phyloP scores from a whole-genome alignment of 2,113 vertebrate genomes.

The Melanostigma gelatinosum region DNA sequence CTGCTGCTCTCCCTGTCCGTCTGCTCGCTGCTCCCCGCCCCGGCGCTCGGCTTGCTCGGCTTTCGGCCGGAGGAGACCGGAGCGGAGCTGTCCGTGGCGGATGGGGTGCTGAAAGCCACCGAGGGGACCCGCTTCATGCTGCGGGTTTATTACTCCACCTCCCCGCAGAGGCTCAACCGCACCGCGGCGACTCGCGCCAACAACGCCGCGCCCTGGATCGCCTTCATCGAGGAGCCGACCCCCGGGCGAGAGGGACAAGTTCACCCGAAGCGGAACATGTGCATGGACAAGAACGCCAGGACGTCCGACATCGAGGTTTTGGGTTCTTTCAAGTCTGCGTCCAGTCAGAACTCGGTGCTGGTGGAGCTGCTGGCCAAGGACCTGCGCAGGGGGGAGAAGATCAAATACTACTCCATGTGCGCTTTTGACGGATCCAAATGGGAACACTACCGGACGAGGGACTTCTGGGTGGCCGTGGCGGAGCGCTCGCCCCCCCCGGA shows the following conservation, averaged over 20 bases:
- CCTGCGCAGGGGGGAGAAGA: slow-evolving; percentile 87
- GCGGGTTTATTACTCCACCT: slow-evolving; percentile 86
- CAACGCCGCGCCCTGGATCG: slow-evolving; percentile 85
- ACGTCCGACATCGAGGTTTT: slow-evolving; percentile 92
- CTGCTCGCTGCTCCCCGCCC: slow-evolving; percentile 77
- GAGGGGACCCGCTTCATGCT: slow-evolving; percentile 92
- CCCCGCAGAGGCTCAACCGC: slow-evolving; percentile 80
- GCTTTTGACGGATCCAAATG: slow-evolving; percentile 91
- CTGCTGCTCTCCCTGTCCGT: slow-evolving; percentile 82
- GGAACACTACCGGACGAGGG: slow-evolving; percentile 89
- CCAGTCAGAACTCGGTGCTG: slow-evolving; percentile 88
- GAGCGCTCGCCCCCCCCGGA: slow-evolving; percentile 80
- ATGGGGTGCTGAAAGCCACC: slow-evolving; percentile 89
- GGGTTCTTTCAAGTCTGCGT: slow-evolving; percentile 87
- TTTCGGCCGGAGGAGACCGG: slow-evolving; percentile 92
- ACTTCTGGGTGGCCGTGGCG: slow-evolving; percentile 87
- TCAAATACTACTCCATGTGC: slow-evolving; percentile 92
- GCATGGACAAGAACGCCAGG: slow-evolving; percentile 87
- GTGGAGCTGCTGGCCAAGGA: slow-evolving; percentile 90
- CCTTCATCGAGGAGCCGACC: slow-evolving; percentile 89
- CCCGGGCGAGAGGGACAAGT: slow-evolving; percentile 78
- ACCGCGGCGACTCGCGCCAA: slow-evolving; percentile 67
- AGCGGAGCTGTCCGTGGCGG: slow-evolving; percentile 87
- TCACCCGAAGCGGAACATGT: slow-evolving; percentile 81
- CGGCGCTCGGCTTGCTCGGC: slow-evolving; percentile 85